Conservation (phyloP, 2,888 invertebrate species). For the Leucoma salicis region DNA sequence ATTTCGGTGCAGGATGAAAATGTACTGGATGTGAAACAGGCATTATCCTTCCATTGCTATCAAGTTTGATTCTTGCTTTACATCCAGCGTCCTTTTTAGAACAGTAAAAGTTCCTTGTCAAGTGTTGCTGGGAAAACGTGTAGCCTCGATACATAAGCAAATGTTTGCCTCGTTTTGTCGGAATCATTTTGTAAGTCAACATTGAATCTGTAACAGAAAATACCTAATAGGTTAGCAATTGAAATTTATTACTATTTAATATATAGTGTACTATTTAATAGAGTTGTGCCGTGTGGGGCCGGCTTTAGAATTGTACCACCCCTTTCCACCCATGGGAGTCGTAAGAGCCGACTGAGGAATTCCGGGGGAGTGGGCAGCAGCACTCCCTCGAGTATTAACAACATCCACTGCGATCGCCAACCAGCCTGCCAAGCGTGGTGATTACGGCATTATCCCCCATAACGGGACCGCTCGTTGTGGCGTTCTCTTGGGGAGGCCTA, state of each 20-base stretch:
- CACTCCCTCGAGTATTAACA: too few relatives aligned
- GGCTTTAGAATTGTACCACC: too few relatives aligned
- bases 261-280: too few relatives aligned
- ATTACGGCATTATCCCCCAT: too few relatives aligned
- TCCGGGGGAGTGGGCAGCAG: too few relatives aligned
- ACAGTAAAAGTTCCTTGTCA: slow-evolving; percentile 35
- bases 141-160: slow-evolving; percentile 40
- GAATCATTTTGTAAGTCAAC: slow-evolving; percentile 38
- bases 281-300: too few relatives aligned
- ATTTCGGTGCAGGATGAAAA: slow-evolving; percentile 23
- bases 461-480: too few relatives aligned
- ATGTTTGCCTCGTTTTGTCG: slow-evolving; percentile 41
- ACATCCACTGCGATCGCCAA: too few relatives aligned
- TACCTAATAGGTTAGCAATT: not conserved
- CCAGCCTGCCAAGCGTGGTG: too few relatives aligned
- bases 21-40: slow-evolving; percentile 15
- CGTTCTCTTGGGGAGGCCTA: too few relatives aligned
- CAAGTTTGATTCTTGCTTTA: slow-evolving; percentile 43
- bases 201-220: slow-evolving; percentile 16
- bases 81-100: slow-evolving; percentile 45
- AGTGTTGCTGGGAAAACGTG: slow-evolving; percentile 40
- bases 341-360: too few relatives aligned
- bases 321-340: too few relatives aligned
- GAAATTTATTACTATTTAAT: not conserved
- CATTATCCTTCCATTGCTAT: slow-evolving; percentile 29